Evolutionary conservation across 2,888 invertebrate genomes (phyloP).

Genomic region (Steinernema scapterisci): DNA sequence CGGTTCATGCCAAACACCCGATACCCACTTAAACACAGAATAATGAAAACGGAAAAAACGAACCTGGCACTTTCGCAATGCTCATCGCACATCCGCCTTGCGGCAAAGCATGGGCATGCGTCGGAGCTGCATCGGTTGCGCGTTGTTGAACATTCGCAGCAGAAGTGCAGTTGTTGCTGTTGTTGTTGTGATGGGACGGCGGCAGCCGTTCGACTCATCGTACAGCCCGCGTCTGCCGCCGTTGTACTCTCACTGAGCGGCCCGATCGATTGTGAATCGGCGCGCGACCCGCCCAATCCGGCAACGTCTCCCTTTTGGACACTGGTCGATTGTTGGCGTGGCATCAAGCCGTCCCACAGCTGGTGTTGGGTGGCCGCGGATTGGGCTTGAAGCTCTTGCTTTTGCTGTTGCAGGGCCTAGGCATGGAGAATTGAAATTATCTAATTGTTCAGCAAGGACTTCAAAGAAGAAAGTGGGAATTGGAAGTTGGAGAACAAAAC

Average conservation of each 20-base stretch:
- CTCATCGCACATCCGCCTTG: slow-evolving; percentile 66
- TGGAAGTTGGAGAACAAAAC: neutral
- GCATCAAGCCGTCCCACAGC: slow-evolving; percentile 31
- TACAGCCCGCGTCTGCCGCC: slow-evolving; percentile 33
- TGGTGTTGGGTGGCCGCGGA: slow-evolving; percentile 20
- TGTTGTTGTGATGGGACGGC: slow-evolving; percentile 32
- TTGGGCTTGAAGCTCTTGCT: slow-evolving; percentile 8
- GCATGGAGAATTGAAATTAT: neutral
- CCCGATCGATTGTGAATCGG: slow-evolving; percentile 31
- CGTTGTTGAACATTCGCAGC: slow-evolving; percentile 66
- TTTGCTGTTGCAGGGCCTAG: slow-evolving; percentile 25
- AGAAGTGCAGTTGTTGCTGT: slow-evolving; percentile 39
- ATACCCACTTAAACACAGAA: neutral
- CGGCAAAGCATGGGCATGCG: slow-evolving; percentile 65
- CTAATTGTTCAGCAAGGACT: neutral
- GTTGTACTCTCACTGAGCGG: slow-evolving; percentile 32
- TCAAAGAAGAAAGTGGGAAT: neutral
- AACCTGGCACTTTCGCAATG: slow-evolving; percentile 67
- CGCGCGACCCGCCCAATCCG: slow-evolving; percentile 31
- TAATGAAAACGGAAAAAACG: neutral
- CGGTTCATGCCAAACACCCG: too few species aligned
- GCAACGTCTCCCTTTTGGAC: slow-evolving; percentile 25
- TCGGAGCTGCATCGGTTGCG: slow-evolving; percentile 66
- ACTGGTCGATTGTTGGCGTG: slow-evolving; percentile 23
- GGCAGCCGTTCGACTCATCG: slow-evolving; percentile 31